These are phyloP conservation scores for Syngnathus floridae DNA, from an alignment of 2,113 vertebrate species.

Conservation along the genomic window DNA sequence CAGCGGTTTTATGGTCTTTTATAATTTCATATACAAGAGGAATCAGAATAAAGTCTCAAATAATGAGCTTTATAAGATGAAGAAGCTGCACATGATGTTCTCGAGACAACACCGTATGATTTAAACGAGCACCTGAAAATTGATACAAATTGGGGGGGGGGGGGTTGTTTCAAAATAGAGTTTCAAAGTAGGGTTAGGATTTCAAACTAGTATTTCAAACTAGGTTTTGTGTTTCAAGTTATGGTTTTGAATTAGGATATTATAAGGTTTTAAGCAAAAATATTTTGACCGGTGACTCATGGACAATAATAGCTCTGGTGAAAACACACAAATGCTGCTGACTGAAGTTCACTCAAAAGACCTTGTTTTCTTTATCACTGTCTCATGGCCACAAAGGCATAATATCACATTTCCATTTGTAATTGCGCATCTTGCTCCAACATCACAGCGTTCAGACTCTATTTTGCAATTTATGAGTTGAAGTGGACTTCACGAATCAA, in stretches of 20 bases:
- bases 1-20: conserved; percentile 33
- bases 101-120: conserved; percentile 6
- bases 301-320: not conserved
- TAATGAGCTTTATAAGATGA: conserved; percentile 28
- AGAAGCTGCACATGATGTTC: conserved; percentile 20
- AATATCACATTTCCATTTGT: conserved; percentile 47
- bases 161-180: no score
- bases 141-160: not conserved
- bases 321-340: not conserved
- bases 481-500: conserved; percentile 57
- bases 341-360: not conserved
- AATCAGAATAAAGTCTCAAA: conserved; percentile 44
- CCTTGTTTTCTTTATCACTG: not conserved
- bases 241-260: no score
- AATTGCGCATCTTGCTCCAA: conserved; percentile 44
- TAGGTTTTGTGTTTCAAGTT: no score
- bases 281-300: not conserved
- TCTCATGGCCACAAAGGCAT: conserved; percentile 25
- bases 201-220: no score
- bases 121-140: not conserved
- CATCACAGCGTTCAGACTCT: conserved; percentile 41
- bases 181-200: no score
- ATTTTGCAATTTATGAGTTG: conserved; percentile 60
- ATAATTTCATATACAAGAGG: conserved; percentile 44
- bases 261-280: not conserved